Evolutionary conservation across 2,888 invertebrate genomes (phyloP).

Genomic region (Meganola albula): DNA sequence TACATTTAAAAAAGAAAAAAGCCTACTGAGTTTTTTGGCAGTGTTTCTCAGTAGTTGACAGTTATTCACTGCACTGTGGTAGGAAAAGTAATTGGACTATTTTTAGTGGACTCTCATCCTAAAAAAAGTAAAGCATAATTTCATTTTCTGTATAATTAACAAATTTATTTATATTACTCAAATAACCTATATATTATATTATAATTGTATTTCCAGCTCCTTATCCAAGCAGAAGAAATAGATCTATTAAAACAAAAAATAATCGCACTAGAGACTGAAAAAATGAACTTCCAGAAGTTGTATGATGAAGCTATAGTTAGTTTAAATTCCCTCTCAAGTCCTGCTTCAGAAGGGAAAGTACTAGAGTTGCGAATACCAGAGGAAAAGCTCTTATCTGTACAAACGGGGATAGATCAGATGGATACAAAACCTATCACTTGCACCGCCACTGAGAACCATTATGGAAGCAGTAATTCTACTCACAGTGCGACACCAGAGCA

Average conservation of each 20-base stretch:
- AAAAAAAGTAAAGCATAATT: no score
- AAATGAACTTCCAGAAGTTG: slow-evolving; percentile 74
- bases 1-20: no score
- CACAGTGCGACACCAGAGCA: slow-evolving; percentile 79
- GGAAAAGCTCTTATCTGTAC: slow-evolving; percentile 42
- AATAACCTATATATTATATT: no score
- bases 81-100: no score
- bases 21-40: no score
- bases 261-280: slow-evolving; percentile 74
- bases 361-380: slow-evolving; percentile 55
- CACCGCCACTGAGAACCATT: slow-evolving; percentile 68
- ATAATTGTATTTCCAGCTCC: slow-evolving; percentile 55
- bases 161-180: no score
- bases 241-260: slow-evolving; percentile 75
- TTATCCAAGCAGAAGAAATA: slow-evolving; percentile 75
- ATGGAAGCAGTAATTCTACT: slow-evolving; percentile 69
- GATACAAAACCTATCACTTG: slow-evolving; percentile 56
- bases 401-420: slow-evolving; percentile 32
- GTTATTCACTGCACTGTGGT: no score
- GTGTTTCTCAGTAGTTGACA: no score
- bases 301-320: slow-evolving; percentile 73
- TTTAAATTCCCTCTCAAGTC: slow-evolving; percentile 66
- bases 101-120: no score
- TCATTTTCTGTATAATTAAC: no score
- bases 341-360: slow-evolving; percentile 52